Conservation (phyloP, 2,797 vertebrate genomes). For the Tenualosa ilisha region DNA sequence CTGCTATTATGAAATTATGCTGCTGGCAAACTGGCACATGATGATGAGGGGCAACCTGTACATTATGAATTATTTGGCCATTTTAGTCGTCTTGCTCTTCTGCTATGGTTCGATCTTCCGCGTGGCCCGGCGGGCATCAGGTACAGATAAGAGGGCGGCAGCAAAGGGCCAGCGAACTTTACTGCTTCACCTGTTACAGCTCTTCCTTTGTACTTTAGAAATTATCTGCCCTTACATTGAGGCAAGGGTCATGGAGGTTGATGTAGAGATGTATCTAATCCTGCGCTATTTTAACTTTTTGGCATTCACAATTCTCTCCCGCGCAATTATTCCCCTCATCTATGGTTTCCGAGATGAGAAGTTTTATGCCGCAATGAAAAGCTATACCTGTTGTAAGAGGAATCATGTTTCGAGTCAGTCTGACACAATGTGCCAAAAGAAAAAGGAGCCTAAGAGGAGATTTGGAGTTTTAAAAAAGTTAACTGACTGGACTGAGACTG, state of each 20-base stretch:
- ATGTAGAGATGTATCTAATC: constrained; percentile 38
- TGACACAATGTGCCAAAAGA: not conserved
- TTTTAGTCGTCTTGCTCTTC: constrained; percentile 1
- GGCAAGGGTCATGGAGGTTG: constrained; percentile 23
- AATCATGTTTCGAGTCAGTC: constrained; percentile 22
- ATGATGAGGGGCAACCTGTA: constrained; percentile 1
- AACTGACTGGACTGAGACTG: too few species aligned
- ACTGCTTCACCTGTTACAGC: not conserved
- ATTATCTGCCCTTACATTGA: not conserved
- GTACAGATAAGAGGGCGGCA: not conserved
- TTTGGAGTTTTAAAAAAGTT: too few species aligned
- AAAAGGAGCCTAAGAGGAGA: not conserved
- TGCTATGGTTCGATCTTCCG: not conserved
- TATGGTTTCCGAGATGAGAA: constrained; percentile 56
- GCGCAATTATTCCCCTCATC: constrained; percentile 50
- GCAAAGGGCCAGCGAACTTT: not conserved
- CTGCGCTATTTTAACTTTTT: constrained; percentile 51
- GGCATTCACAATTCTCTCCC: constrained; percentile 42
- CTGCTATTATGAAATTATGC: constrained; percentile 15
- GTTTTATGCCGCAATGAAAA: constrained; percentile 35
- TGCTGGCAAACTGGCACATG: constrained; percentile 7
- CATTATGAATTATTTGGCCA: not conserved
- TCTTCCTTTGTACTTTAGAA: not conserved
- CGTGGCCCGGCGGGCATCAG: not conserved
- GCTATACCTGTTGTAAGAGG: constrained; percentile 41